phyloP scores from a whole-genome alignment of 2,797 vertebrate species.

The Sandelia bainsii region DNA sequence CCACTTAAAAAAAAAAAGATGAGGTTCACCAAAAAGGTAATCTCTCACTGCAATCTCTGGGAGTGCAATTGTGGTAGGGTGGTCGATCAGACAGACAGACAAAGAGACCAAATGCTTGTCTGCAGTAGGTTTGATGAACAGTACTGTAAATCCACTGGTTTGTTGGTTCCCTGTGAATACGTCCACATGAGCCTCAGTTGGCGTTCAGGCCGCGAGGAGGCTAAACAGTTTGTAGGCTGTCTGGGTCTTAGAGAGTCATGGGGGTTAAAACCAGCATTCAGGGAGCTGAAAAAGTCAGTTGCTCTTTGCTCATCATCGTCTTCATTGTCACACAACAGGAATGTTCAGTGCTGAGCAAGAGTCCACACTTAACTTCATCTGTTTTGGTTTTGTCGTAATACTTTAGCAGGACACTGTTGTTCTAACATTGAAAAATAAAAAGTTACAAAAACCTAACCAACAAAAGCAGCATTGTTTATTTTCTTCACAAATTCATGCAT shows the following conservation, averaged over 20 bases:
- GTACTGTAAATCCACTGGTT: constrained; percentile 68
- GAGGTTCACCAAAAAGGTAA: constrained; percentile 86
- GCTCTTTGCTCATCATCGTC: constrained; percentile 72
- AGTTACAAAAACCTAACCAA: constrained; percentile 73
- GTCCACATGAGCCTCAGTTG: constrained; percentile 62
- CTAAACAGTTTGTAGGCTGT: constrained; percentile 59
- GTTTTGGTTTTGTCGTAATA: constrained; percentile 78
- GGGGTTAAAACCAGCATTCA: constrained; percentile 55
- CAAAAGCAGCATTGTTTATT: constrained; percentile 81
- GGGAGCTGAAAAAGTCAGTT: constrained; percentile 66
- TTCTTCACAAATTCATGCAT: constrained; percentile 85
- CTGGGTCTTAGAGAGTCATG: constrained; percentile 66
- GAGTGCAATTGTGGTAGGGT: constrained; percentile 84
- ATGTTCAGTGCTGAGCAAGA: constrained; percentile 78
- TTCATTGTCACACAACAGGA: constrained; percentile 78
- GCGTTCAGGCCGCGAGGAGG: constrained; percentile 51
- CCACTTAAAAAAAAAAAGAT: constrained; percentile 86
- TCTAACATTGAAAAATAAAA: constrained; percentile 64
- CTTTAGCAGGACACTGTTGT: constrained; percentile 73
- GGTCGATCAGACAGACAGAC: constrained; percentile 66
- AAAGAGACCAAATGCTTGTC: constrained; percentile 62
- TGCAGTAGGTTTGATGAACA: constrained; percentile 46
- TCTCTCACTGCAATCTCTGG: constrained; percentile 87
- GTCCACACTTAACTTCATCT: constrained; percentile 73
- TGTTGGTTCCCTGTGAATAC: constrained; percentile 63